Conservation (phyloP, 1,140 invertebrate species). For the Drosophila serrata region DNA sequence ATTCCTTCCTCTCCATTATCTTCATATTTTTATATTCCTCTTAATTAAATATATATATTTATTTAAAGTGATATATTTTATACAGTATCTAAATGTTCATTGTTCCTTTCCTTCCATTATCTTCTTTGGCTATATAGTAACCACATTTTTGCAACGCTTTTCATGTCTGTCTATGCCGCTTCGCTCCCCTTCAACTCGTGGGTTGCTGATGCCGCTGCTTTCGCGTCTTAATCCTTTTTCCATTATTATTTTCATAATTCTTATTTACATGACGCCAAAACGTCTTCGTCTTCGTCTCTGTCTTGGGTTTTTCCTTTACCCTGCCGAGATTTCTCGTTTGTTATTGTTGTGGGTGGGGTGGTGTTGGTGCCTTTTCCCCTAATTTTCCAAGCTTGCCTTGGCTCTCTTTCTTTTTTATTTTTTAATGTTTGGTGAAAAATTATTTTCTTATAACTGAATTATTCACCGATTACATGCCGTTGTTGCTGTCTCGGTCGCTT, state of each 20-base stretch:
- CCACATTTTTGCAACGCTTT: constrained; percentile 64
- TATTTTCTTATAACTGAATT: constrained; percentile 85
- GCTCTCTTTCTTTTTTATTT: constrained; percentile 49
- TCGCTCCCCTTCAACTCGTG: not conserved
- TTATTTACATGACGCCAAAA: constrained; percentile 84
- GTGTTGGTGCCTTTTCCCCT: constrained; percentile 4
- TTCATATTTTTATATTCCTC: too few species aligned
- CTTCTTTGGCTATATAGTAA: constrained; percentile 13
- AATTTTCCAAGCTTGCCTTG: constrained; percentile 44
- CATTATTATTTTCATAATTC: constrained; percentile 86
- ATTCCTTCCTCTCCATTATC: too few species aligned
- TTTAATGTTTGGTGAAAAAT: constrained; percentile 79
- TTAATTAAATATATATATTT: too few species aligned
- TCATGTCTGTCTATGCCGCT: constrained; percentile 56
- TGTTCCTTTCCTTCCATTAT: not conserved
- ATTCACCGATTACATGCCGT: constrained; percentile 75
- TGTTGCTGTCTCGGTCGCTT: constrained; percentile 16
- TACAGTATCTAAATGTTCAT: not conserved
- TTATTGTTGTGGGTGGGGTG: constrained; percentile 53
- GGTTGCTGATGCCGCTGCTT: constrained; percentile 42
- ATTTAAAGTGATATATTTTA: too few species aligned
- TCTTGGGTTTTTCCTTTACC: constrained; percentile 19
- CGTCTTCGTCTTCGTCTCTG: constrained; percentile 64
- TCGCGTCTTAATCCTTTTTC: constrained; percentile 85
- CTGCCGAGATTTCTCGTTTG: constrained; percentile 65